Evolutionary conservation across 2,888 invertebrate genomes (phyloP).

Genomic region (Zygogramma bicolorata): DNA sequence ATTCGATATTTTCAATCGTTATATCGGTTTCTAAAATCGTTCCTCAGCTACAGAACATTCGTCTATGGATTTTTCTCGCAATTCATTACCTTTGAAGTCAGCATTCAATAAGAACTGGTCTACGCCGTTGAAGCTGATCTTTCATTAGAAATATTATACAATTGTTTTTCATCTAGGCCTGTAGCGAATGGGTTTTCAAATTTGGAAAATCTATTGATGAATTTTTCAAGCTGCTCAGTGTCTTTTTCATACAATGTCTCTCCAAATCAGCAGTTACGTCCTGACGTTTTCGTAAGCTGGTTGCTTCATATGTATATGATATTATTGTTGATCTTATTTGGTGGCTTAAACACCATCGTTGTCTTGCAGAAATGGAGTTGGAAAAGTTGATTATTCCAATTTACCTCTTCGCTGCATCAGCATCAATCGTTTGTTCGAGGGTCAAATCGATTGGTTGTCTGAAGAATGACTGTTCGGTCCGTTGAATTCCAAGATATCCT

Average conservation of each 20-base stretch:
- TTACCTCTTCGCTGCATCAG: slow-evolving; percentile 45
- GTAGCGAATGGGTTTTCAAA: slow-evolving; percentile 37
- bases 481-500: slow-evolving; percentile 41
- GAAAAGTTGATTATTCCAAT: slow-evolving; percentile 19
- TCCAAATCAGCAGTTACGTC: slow-evolving; percentile 35
- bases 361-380: slow-evolving; percentile 38
- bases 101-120: slow-evolving; percentile 47
- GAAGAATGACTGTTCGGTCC: slow-evolving; percentile 39
- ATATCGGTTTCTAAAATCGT: slow-evolving; percentile 47
- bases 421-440: slow-evolving; percentile 55
- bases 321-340: slow-evolving; percentile 36
- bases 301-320: slow-evolving; percentile 31
- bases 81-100: slow-evolving; percentile 41
- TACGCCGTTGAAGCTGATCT: slow-evolving; percentile 41
- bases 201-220: slow-evolving; percentile 32
- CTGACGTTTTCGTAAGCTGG: slow-evolving; percentile 32
- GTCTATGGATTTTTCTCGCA: slow-evolving; percentile 46
- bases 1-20: slow-evolving; percentile 39
- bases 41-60: slow-evolving; percentile 41
- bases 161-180: slow-evolving; percentile 31
- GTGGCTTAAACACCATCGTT: slow-evolving; percentile 39
- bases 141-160: slow-evolving; percentile 51
- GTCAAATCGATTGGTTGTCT: slow-evolving; percentile 36
- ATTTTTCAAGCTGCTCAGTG: slow-evolving; percentile 29
- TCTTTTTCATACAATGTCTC: slow-evolving; percentile 29